Base-by-base conservation (phyloP, 2,888 invertebrate genomes). In the Phyllotreta cruciferae region DNA sequence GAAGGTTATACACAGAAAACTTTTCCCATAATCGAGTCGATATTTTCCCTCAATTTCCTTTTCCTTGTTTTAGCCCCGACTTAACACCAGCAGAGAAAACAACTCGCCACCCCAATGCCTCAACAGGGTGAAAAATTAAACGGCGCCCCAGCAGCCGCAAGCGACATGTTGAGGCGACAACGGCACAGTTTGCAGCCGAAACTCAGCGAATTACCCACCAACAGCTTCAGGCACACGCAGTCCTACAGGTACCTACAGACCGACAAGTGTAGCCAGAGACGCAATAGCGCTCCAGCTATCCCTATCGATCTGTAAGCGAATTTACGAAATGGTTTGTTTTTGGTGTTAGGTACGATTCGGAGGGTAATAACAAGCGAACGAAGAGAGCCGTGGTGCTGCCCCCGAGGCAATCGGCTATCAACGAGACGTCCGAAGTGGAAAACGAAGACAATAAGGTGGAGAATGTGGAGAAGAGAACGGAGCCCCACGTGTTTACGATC, bases 221-320 rank as follows among this genome's bases (percentile, higher is more conserved):
- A 38, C 14, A 36, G n/a, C 34, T 60, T 71, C 3, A 55, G 70
- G n/a, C 71, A 70, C 37, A 72, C 73, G 4, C 67, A 71, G 39
- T 70, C 73, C 2, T 70, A 74, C 4, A 35, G 58, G 52, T 52
- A 5, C 24, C n/a, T 6, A 68, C 9, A 34, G n/a, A 47, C 13
- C 10, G 9, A 3, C 10, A 5, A 10, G 10, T 3, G 4, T 41
- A 41, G 9, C 10, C 1, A 41, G 10, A 41, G 10, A 9, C n/a
- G 9, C 9, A 5, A 41, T 3, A 41, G 10, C 41, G 9, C 10
- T 4, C 4, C 10, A 9, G 9, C 41, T 41, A 41, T n/a, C 2
- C 41, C n/a, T 3, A 3, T 41, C 9, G 41, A 4, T 41, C 41
- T n/a, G 41, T 41, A 41, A 41, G 9, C 41, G 4, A 24, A 24